phyloP scores from a whole-genome alignment of 2,797 vertebrate species.

The Alcedo atthis region DNA sequence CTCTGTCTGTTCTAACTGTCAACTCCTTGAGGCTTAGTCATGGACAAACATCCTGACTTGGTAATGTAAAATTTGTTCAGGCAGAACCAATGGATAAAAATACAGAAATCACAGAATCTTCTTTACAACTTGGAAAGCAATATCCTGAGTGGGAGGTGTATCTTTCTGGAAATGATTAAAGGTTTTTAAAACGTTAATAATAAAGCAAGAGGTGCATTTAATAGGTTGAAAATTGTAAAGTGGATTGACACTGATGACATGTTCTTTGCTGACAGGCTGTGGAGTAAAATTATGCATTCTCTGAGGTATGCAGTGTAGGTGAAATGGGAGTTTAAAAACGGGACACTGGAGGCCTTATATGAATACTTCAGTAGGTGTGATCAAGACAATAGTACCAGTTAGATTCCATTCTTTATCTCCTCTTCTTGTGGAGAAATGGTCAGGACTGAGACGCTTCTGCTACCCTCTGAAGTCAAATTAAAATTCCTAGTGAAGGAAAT shows the following conservation, averaged over 20 bases:
- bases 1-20: background rate
- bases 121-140: background rate
- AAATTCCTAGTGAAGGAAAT: background rate
- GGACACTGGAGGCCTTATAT: background rate
- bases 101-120: background rate
- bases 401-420: background rate
- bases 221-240: background rate
- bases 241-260: background rate
- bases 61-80: background rate
- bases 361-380: background rate
- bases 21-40: background rate
- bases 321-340: conserved; percentile 44
- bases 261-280: conserved; percentile 38
- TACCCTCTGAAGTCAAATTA: background rate
- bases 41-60: background rate
- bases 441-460: background rate
- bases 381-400: background rate
- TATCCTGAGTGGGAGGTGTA: background rate
- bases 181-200: background rate
- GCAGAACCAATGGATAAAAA: background rate
- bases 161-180: background rate
- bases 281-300: conserved; percentile 3
- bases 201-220: background rate
- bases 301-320: conserved; percentile 16
- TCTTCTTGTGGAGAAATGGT: background rate